phyloP scores from a whole-genome alignment of 1,140 invertebrate genomes.

The Achroia grisella region DNA sequence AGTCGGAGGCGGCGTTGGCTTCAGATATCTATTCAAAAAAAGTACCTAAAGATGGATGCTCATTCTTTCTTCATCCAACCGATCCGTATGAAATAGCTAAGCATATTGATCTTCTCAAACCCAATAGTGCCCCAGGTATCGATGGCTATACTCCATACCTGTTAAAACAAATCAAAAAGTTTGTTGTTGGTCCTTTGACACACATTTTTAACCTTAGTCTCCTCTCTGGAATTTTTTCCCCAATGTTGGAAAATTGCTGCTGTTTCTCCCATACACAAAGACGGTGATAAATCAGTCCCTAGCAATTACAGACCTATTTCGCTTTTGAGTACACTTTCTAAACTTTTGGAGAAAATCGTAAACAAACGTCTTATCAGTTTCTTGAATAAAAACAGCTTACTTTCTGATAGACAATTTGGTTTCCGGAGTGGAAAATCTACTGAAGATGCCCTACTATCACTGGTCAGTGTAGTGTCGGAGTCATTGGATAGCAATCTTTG shows the following conservation, averaged over 20 bases:
- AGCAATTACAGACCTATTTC: constrained; percentile 8
- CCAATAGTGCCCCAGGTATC: not conserved
- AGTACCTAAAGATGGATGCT: not conserved
- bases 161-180: not conserved
- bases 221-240: constrained; percentile 5
- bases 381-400: not conserved
- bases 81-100: not conserved
- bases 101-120: not conserved
- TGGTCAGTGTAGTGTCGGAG: too few relatives aligned
- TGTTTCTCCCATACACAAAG: constrained; percentile 8
- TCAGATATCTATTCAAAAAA: not conserved
- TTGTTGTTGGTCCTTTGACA: constrained; percentile 2
- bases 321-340: constrained; percentile 4
- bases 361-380: not conserved
- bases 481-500: too few relatives aligned
- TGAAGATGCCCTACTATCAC: too few relatives aligned
- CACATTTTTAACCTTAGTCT: constrained; percentile 6
- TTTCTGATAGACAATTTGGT: constrained; percentile 5
- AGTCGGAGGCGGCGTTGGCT: not conserved
- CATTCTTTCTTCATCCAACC: constrained; percentile 1
- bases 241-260: constrained; percentile 5
- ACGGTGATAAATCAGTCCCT: not conserved
- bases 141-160: not conserved
- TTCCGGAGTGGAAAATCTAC: constrained; percentile 1
- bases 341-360: constrained; percentile 6